Base-by-base conservation (phyloP, 2,113 vertebrate genomes). In the Ptilorrhoa leucosticta region DNA sequence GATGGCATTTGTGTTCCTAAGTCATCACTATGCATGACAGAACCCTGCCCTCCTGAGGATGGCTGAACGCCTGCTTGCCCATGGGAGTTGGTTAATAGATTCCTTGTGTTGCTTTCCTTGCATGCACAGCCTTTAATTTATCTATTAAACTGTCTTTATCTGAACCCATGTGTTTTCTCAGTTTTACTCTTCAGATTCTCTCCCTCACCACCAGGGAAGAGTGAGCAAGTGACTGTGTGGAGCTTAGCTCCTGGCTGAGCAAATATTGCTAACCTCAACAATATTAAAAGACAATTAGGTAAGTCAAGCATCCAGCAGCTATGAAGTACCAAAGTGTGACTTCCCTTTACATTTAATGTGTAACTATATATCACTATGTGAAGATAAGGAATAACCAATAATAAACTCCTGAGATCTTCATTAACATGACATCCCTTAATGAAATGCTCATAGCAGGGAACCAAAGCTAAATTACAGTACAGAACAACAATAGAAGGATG, bases 41-140 rank as follows among this genome's bases (percentile, higher is more conserved):
- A 64, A 1, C 14, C 26, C 6, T 0, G 0, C 13, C 8, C 10
- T 15, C 14, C 42, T 56, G 66, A 16, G 11, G 50, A 31, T 50
- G 50, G 31, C 42, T 57, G n/a, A 37, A 42, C 66, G 45, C 17
- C 17, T 48, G 14, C 57, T 18, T 72, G 18, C 21, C 26, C 17
- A 8, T 42, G 35, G 17, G 44, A 57, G 42, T 3, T 27, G 18
- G 11, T 37, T 10, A 65, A 37, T 5, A 12, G 33, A 57, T 35
- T 50, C 8, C 15, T 44, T 72, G 50, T 31, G 35, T 27, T 27
- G 13, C 6, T 50, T 56, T 80, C 14, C 26, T 31, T 42, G 22
- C 0, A 0, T 50, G 27, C 14, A 44, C 31, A 44, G 8, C 18
- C 27, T 40, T 57, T 53, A 51, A 6, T 69, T 61, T 57, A 42